Conservation (phyloP, 1,140 invertebrate genomes). For the Cephus cinctus region DNA sequence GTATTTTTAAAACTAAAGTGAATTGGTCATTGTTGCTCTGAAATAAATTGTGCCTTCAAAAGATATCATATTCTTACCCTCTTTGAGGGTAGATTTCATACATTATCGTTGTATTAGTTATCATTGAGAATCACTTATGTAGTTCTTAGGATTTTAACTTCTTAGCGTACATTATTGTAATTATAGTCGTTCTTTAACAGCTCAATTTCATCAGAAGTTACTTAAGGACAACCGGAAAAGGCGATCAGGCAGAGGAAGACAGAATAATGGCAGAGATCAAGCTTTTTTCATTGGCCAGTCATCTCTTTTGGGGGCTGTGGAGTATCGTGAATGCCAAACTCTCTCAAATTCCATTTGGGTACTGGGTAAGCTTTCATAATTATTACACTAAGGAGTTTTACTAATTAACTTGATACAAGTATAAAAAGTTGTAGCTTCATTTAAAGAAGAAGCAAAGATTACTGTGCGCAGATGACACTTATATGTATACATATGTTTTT, state of each 20-base stretch:
- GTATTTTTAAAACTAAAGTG: too few relatives aligned
- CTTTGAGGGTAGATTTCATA: too few relatives aligned
- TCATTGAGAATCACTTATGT: background rate
- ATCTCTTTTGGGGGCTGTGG: conserved; percentile 94
- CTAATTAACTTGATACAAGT: conserved; percentile 5
- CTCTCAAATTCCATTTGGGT: conserved; percentile 91
- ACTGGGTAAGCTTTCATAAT: conserved; percentile 73
- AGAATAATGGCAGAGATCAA: conserved; percentile 75
- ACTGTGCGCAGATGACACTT: background rate
- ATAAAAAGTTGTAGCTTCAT: conserved; percentile 3
- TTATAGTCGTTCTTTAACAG: conserved; percentile 42
- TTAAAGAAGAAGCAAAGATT: conserved; percentile 1
- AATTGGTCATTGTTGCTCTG: too few relatives aligned
- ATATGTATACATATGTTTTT: conserved; percentile 2
- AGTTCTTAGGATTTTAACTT: conserved; percentile 2
- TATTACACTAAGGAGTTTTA: background rate
- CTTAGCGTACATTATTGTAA: conserved; percentile 15
- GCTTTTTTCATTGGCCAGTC: conserved; percentile 82
- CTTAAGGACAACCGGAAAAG: conserved; percentile 53
- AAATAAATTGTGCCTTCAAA: too few relatives aligned
- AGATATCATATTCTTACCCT: too few relatives aligned
- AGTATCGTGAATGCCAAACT: conserved; percentile 82
- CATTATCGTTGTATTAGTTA: conserved; percentile 1
- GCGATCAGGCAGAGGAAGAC: conserved; percentile 53
- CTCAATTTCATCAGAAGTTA: conserved; percentile 64